Evolutionary conservation across 2,888 invertebrate species (phyloP), one percentile per base, ranked within the genome.

Genomic region (Eupithecia vulgata): DNA sequence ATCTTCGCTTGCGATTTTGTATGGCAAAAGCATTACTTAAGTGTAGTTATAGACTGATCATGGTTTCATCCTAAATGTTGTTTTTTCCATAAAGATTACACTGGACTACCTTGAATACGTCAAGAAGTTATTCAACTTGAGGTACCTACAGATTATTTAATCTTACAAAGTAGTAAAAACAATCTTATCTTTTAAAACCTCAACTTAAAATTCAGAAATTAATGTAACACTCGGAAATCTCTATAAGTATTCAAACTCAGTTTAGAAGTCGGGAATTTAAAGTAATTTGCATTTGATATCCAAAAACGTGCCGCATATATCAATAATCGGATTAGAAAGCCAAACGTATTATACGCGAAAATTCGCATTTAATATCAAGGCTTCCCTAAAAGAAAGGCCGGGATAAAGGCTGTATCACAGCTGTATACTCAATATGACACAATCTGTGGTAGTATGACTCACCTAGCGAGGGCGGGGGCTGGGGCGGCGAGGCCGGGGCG

Each of bases 381-480:
- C 34, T 8, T 61, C 17, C 17, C 34, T 15, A 30, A 61, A 61
- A 34, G 34, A 61, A 61, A 61, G 17, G 1, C 61, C 15, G 34
- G 61, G 34, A 34, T 61, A 61, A 61, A 61, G 61, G 61, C 57
- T 21, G 25, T 57, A 57, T 25, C 52, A 25, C 57, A 52, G 57
- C 57, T 57, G 1, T 57, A 25, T 57, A 57, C 12, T 5, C 57
- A 13, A 57, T 61, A 17, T 61, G 1, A 17, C 17, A 17, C 7
- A 61, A 61, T 61, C 61, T 61, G 61, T 61, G 61, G 34, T 13
- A n/a, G 82, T 65, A 65, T 91, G 91, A 92, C 92, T 93, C 90
- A 94, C 94, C 88, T 82, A 88, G 88, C 48, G 84, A 78, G 40
- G 88, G 79, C 73, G 90, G 90, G 80, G 90, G 90, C 80, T 90